Base-by-base conservation (phyloP, 2,888 invertebrate species). In the Adelphocoris suturalis region DNA sequence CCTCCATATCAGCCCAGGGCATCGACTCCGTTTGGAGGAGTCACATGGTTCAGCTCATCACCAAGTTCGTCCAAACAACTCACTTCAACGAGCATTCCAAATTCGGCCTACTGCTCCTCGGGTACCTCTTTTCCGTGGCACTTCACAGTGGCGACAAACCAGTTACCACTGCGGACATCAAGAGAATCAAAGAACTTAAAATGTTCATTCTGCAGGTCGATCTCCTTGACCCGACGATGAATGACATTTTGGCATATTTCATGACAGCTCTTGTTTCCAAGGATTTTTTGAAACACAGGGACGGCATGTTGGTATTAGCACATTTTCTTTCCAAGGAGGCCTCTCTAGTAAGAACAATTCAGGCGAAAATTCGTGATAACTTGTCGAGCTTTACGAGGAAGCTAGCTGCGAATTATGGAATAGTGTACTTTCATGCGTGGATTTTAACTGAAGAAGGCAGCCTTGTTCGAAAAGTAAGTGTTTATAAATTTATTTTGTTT, bases 391-490 rank as follows among this genome's bases (percentile, higher is more conserved):
- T 90, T 19, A 91, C 90, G 16, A 91, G 91, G 81, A 75, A 37
- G 5, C 86, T 90, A 80, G 92, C 92, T 80, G 48, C 61, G 55
- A 75, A 86, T 4, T 92, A 91, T 87, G 92, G 92, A 19, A 90
- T 92, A 85, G 89, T 91, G 28, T 92, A 91, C 87, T 91, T 91
- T 90, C 90, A 91, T 16, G 91, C 92, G 4, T 92, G 92, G 92
- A 90, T 86, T 48, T 89, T 91, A 55, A 91, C 92, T 57, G 82
- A 82, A 23, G 75, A 86, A 14, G 90, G 90, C 82, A 57, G 48
- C 23, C 91, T 90, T 61, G 81, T 90, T 0, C 88, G 87, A 90
- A 86, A 90, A 90, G 92, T 91, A n/a, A 46, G 80, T 78, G 3
- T 12, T 37, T 76, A 9, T 3, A 47, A 78, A 46, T 78, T 78